Base-by-base conservation (phyloP, 1,140 invertebrate species). In the Heliconius melpomene region DNA sequence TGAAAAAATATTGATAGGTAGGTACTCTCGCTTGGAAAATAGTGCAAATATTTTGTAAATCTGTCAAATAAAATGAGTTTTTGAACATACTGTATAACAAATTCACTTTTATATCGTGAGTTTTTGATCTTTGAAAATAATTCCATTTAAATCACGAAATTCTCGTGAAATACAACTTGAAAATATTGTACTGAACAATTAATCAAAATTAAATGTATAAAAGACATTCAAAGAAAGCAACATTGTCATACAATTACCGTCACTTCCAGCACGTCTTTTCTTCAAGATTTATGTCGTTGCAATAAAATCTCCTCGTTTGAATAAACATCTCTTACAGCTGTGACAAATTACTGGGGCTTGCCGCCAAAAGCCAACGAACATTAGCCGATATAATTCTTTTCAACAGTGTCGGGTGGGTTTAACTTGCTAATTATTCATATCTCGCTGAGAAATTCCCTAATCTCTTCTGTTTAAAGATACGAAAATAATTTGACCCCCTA, bases 321-420 rank as follows among this genome's bases (percentile, higher is more conserved):
- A 94, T 94, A 92, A 94, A 92, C 89, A 93, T 91, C 89, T 87
- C 86, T 82, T 75, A 72, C 78, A 86, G 83, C 88, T 86, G 90
- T 93, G 89, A 94, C 89, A 93, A 94, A 94, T 93, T 88, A 86
- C 88, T 83, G 75, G 73, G 79, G 84, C 81, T 88, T 78, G 82
- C 83, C 86, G 86, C 87, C 90, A 91, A 88, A 89, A 90, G 85
- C 88, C 86, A 88, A 86, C 86, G 85, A 90, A 84, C 89, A 90
- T 89, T 91, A 88, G 84, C 85, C 75, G 83, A 87, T 87, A 90
- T 93, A 90, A 91, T 93, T 90, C 85, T 91, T 93, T 91, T 89
- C 85, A 89, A 89, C 81, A 81, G 83, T 84, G 78, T 85, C 82
- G 82, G 84, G 81, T 87, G 84, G 80, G 79, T 80, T 81, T 79